These are phyloP conservation scores for Cryptoprocta ferox DNA, from an alignment of 2,797 vertebrate genomes.

Conservation along the genomic window DNA sequence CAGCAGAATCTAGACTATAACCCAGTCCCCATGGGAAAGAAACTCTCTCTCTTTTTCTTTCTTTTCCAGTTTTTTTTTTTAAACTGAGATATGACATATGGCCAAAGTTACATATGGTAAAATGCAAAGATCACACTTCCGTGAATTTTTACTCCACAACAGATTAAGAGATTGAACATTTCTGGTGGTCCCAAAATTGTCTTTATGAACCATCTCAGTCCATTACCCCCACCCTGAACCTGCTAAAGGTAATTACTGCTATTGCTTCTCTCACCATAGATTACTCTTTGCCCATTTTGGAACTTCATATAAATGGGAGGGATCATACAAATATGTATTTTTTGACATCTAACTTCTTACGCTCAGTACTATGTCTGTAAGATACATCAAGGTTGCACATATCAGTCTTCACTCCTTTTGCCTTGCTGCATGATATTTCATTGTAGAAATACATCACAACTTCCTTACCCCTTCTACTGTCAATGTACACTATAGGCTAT, in stretches of 20 bases:
- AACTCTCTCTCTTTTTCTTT: background rate
- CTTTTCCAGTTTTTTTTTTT: background rate
- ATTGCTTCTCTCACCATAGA: background rate
- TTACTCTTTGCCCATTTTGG: background rate
- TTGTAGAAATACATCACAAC: background rate
- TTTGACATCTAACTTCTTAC: background rate
- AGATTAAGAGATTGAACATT: background rate
- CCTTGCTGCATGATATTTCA: background rate
- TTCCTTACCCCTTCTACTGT: background rate
- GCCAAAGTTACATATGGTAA: background rate
- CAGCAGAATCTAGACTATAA: conserved; percentile 45
- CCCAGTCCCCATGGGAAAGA: background rate
- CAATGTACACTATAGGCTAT: background rate
- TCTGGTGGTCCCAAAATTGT: background rate
- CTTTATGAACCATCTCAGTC: background rate
- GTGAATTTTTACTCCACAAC: background rate
- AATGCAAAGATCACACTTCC: background rate
- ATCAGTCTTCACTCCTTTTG: background rate
- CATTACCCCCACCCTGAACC: background rate
- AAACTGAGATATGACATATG: background rate
- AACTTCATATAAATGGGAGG: background rate
- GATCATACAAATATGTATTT: background rate
- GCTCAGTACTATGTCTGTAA: background rate
- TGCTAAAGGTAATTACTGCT: background rate
- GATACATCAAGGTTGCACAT: background rate